Conservation (phyloP, 2,888 invertebrate species). For the Arrhopalites spinosus region DNA sequence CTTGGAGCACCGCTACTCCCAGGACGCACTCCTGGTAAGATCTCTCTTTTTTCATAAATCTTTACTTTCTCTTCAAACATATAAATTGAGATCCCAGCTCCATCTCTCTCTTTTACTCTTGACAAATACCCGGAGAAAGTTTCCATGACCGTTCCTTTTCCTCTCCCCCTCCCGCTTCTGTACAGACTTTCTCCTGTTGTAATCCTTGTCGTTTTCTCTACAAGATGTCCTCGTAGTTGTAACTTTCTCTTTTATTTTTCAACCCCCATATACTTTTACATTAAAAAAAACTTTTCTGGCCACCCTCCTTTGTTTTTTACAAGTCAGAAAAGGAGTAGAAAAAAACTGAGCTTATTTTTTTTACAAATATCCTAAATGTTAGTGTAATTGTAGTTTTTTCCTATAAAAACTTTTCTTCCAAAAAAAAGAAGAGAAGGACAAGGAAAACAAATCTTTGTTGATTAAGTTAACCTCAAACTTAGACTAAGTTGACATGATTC, state of each 20-base stretch:
- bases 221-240: neutral
- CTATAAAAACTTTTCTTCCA: too few relatives aligned
- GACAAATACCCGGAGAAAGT: too few relatives aligned
- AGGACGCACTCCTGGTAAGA: conserved; percentile 42
- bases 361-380: too few relatives aligned
- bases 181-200: too few relatives aligned
- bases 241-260: too few relatives aligned
- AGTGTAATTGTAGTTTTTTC: too few relatives aligned
- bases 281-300: too few relatives aligned
- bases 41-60: neutral
- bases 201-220: too few relatives aligned
- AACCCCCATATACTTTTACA: neutral
- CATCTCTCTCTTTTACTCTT: neutral
- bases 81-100: neutral
- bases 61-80: neutral
- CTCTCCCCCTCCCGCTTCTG: too few relatives aligned
- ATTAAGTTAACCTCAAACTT: conserved; percentile 27
- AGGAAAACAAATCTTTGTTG: conserved; percentile 18
- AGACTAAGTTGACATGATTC: conserved; percentile 26
- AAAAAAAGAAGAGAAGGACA: neutral
- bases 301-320: too few relatives aligned
- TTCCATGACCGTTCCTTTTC: too few relatives aligned
- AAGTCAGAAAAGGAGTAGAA: neutral
- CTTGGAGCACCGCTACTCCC: conserved; percentile 55
- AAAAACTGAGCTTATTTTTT: too few relatives aligned